phyloP scores from a whole-genome alignment of 2,113 vertebrate species.

The Tympanuchus pallidicinctus region DNA sequence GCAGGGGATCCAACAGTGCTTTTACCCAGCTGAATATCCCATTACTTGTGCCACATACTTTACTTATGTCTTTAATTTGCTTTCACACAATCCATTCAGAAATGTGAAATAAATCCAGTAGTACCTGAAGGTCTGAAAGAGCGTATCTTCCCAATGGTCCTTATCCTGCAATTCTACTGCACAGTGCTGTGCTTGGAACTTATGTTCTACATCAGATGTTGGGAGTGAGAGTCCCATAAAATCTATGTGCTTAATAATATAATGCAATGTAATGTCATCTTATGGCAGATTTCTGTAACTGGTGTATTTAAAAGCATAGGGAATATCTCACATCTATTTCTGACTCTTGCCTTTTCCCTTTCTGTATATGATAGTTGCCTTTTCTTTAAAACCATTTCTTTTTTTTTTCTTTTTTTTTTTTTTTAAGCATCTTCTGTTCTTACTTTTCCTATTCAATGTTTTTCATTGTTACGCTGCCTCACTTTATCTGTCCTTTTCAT shows the following conservation, averaged over 20 bases:
- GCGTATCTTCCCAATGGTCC: not conserved
- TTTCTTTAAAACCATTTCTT: not conserved
- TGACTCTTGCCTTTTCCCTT: not conserved
- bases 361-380: not conserved
- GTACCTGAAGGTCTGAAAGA: not conserved
- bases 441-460: not conserved
- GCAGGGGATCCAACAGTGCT: not conserved
- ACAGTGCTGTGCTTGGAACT: rapidly evolving
- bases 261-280: not conserved
- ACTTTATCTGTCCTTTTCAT: not conserved
- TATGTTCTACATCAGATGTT: rapidly evolving
- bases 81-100: not conserved
- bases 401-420: not conserved
- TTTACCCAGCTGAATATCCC: not conserved
- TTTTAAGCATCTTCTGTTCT: not conserved
- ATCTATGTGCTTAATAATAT: rapidly evolving
- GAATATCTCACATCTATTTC: not conserved
- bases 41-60: not conserved
- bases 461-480: not conserved
- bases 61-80: not conserved
- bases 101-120: not conserved
- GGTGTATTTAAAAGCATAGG: not conserved
- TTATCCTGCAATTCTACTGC: not conserved
- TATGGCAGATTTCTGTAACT: not conserved
- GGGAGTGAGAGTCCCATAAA: not conserved